Evolutionary conservation across 2,888 invertebrate genomes (phyloP).

Genomic region (Tineola bisselliella): DNA sequence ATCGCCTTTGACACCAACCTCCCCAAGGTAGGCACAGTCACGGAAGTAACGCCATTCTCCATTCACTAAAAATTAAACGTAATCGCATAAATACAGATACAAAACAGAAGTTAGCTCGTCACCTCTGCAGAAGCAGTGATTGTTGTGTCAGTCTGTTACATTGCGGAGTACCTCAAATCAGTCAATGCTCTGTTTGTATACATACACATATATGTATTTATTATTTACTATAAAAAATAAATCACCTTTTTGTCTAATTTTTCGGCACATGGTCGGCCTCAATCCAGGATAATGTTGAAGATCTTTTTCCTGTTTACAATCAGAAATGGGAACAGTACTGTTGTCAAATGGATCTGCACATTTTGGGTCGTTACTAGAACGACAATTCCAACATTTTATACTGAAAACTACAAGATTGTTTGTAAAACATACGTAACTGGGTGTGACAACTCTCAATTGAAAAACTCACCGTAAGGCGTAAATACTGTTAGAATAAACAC

Average conservation of each 20-base stretch:
- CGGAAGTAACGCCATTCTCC: constrained; percentile 90
- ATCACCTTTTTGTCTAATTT: constrained; percentile 88
- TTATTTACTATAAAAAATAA: constrained; percentile 5
- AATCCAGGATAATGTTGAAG: constrained; percentile 75
- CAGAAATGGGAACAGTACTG: constrained; percentile 84
- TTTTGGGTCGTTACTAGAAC: constrained; percentile 88
- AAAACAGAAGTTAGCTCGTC: too few species aligned
- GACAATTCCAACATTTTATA: constrained; percentile 92
- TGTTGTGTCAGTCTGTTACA: too few species aligned
- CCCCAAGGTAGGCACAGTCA: constrained; percentile 89
- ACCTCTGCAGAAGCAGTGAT: too few species aligned
- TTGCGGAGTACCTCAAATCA: too few species aligned
- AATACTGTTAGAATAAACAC: neutral
- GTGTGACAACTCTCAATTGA: constrained; percentile 35
- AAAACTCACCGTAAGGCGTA: neutral
- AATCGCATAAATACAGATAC: too few species aligned
- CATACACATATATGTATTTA: too few species aligned
- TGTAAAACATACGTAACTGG: constrained; percentile 22
- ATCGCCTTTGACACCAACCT: constrained; percentile 89
- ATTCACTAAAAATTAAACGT: constrained; percentile 65
- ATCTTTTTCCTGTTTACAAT: constrained; percentile 73
- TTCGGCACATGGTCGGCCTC: constrained; percentile 86
- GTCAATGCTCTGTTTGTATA: too few species aligned
- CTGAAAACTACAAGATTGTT: constrained; percentile 53
- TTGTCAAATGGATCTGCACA: constrained; percentile 95